Evolutionary conservation across 1,140 invertebrate genomes (phyloP).

Genomic region (Drosophila pseudoobscura): DNA sequence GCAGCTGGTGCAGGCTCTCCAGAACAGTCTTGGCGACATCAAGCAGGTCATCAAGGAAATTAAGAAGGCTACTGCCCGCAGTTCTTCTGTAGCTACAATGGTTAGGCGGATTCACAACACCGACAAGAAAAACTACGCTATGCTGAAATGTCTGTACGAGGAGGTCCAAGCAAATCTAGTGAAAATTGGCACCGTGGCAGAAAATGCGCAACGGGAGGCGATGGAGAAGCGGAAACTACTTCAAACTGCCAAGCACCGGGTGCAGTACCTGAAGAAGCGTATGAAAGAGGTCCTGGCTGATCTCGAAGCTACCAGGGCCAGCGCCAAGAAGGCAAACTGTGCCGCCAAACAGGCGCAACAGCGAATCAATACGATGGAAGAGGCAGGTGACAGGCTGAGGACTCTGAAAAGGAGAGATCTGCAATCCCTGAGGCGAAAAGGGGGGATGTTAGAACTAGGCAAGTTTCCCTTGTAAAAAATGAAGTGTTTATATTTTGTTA

Average conservation of each 20-base stretch:
- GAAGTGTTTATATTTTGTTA: conserved; percentile 33
- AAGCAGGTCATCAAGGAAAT: conserved; percentile 25
- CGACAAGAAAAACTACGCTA: not conserved
- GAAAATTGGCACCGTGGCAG: not conserved
- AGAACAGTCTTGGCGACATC: conserved; percentile 6
- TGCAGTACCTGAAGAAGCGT: conserved; percentile 9
- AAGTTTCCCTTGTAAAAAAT: conserved; percentile 2
- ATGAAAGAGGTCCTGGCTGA: conserved; percentile 11
- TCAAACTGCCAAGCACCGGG: not conserved
- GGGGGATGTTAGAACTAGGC: not conserved
- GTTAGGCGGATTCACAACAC: not conserved
- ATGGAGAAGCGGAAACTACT: conserved; percentile 14
- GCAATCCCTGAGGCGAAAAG: not conserved
- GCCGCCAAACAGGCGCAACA: conserved; percentile 41
- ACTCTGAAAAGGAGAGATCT: conserved; percentile 31
- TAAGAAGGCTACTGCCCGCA: conserved; percentile 1
- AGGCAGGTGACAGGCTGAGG: not conserved
- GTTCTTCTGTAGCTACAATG: not conserved
- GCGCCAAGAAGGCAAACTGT: conserved; percentile 24
- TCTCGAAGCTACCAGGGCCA: conserved; percentile 16
- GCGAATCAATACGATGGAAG: not conserved
- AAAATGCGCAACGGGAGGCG: not conserved
- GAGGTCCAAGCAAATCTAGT: not conserved
- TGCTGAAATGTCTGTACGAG: conserved; percentile 3
- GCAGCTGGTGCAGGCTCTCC: conserved; percentile 30